Conservation (phyloP, 1,140 invertebrate genomes). For the Caenorhabditis latens region DNA sequence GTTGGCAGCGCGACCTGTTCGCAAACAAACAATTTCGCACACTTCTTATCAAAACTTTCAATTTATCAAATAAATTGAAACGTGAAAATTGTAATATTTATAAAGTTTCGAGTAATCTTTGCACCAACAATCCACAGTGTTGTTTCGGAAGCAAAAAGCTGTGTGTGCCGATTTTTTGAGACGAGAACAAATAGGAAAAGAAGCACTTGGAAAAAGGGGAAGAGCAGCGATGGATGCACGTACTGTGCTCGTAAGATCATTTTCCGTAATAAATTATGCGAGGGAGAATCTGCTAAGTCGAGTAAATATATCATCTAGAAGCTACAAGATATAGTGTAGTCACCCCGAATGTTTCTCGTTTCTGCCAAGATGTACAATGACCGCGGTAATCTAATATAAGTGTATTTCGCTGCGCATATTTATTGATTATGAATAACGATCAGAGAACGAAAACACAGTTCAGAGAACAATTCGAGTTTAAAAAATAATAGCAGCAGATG, state of each 20-base stretch:
- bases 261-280: conserved; percentile 32
- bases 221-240: background rate
- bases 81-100: conserved; percentile 26
- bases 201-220: conserved; percentile 2
- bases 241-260: conserved; percentile 25
- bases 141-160: conserved; percentile 44
- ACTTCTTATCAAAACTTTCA: too few species aligned
- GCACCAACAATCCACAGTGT: background rate
- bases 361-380: background rate
- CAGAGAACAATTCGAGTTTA: background rate
- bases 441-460: background rate
- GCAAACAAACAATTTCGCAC: too few species aligned
- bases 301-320: background rate
- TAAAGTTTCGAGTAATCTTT: conserved; percentile 29
- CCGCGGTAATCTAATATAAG: conserved; percentile 6
- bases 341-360: background rate
- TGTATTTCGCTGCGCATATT: background rate
- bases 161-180: conserved; percentile 25
- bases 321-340: conserved; percentile 17
- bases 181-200: conserved; percentile 39
- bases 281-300: background rate
- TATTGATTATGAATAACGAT: background rate
- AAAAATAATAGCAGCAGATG: too few species aligned
- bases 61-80: background rate
- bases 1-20: too few species aligned